Base-by-base conservation (phyloP, 2,113 vertebrate genomes). In the Colossoma macropomum region DNA sequence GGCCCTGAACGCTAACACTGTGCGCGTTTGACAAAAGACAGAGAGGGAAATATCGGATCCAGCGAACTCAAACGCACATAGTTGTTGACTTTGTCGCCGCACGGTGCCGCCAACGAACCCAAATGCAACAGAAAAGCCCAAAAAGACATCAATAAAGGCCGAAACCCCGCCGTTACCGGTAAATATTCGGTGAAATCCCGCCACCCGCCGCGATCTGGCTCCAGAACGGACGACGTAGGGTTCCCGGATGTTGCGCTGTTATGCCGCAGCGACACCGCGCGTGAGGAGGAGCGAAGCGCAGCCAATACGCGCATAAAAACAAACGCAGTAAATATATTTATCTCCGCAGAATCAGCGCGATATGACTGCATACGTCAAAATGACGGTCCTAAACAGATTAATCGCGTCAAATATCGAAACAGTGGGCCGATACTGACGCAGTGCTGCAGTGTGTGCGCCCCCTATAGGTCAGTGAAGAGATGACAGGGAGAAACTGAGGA, bases 131-230 rank as follows among this genome's bases (percentile, higher is more conserved):
- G 1, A 34, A 78, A 73, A 65, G 15, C 27, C 15, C 0, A 15
- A 16, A 19, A 7, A 17, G 6, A 4, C 8, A 52, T 1, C 3
- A 70, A 25, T 23, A n/a, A 12, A 16, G 11, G 69, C 65, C 13
- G 28, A 28, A 50, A 27, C 1, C 13, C 41, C 21, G 16, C 10
- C 30, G 1, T 69, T 76, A 82, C 80, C 80, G 15, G 13, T 21
- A 38, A 62, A 62, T 19, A n/a, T 23, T 27, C 0, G 34, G 41
- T n/a, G 25, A 79, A 63, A 34, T 81, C 69, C 86, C 86, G 86
- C 86, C 79, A 84, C 30, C n/a, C 79, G 74, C 73, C 54, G 54
- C 21, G 0, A 30, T 3, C 21, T 25, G 15, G 38, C 16, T 17
- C 28, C 19, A 63, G 23, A 69, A 60, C 30, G 38, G 68, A 27